Evolutionary conservation across 2,113 vertebrate species (phyloP).

Genomic region (Bungarus multicinctus): DNA sequence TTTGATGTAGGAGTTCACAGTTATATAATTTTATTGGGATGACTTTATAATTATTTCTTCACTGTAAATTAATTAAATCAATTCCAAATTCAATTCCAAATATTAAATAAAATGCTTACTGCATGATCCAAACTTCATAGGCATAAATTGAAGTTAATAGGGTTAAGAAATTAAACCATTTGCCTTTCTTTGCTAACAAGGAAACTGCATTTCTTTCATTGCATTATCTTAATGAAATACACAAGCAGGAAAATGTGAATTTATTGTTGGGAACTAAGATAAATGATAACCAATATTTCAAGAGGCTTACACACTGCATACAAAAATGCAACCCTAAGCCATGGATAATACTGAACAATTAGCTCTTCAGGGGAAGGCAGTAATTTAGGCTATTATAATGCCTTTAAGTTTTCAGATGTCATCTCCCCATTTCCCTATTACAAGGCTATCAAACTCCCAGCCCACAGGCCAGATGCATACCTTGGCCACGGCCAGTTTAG

Average conservation of each 20-base stretch:
- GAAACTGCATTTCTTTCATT: constrained; percentile 2
- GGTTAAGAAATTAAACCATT: not conserved
- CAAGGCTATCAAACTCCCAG: too few species aligned
- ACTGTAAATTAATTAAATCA: constrained; percentile 3
- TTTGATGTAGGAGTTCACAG: not conserved
- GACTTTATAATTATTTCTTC: not conserved
- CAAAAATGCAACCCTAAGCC: not conserved
- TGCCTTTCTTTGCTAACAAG: not conserved
- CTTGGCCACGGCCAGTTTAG: too few species aligned
- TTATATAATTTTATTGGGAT: not conserved
- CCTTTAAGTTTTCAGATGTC: not conserved
- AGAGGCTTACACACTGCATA: not conserved
- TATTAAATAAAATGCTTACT: constrained; percentile 11
- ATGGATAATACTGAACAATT: not conserved
- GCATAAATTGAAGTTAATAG: not conserved
- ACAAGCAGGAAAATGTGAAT: not conserved
- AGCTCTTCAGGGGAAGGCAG: not conserved
- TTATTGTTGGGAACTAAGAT: not conserved
- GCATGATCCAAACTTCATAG: not conserved
- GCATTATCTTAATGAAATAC: not conserved
- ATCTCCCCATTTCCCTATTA: not conserved
- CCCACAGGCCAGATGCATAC: too few species aligned
- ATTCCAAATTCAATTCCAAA: not conserved
- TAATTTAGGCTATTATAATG: not conserved
- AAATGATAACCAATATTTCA: not conserved